Conservation (phyloP, 2,797 vertebrate species). For the Coreius guichenoti region DNA sequence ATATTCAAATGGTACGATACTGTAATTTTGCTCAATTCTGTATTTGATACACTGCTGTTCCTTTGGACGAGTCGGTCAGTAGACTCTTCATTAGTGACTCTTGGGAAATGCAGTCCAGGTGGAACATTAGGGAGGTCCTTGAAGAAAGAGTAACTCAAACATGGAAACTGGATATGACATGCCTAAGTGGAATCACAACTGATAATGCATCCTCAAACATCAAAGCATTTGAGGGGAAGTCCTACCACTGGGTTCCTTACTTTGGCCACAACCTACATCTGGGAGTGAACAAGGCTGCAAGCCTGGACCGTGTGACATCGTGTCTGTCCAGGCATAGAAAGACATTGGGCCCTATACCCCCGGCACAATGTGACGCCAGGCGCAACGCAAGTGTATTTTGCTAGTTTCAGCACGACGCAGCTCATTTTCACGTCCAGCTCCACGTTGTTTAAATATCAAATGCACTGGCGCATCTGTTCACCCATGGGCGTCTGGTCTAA, state of each 20-base stretch:
- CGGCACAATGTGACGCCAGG: no score
- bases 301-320: not conserved
- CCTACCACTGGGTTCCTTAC: not conserved
- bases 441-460: no score
- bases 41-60: not conserved
- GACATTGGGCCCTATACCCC: no score
- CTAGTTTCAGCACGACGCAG: no score
- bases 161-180: not conserved
- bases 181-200: not conserved
- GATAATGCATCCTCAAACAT: constrained; percentile 26
- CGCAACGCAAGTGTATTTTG: no score
- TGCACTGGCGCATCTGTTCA: no score
- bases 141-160: not conserved
- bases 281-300: constrained; percentile 37
- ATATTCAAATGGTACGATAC: no score
- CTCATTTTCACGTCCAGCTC: no score
- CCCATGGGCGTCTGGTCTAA: no score
- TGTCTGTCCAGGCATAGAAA: constrained; percentile 2
- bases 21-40: no score
- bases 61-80: not conserved
- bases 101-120: not conserved
- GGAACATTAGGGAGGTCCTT: not conserved
- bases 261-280: constrained; percentile 9
- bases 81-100: not conserved
- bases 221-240: not conserved